These are phyloP conservation scores for Drosophila trichaetosa DNA, from an alignment of 2,888 invertebrate genomes.

Conservation along the genomic window DNA sequence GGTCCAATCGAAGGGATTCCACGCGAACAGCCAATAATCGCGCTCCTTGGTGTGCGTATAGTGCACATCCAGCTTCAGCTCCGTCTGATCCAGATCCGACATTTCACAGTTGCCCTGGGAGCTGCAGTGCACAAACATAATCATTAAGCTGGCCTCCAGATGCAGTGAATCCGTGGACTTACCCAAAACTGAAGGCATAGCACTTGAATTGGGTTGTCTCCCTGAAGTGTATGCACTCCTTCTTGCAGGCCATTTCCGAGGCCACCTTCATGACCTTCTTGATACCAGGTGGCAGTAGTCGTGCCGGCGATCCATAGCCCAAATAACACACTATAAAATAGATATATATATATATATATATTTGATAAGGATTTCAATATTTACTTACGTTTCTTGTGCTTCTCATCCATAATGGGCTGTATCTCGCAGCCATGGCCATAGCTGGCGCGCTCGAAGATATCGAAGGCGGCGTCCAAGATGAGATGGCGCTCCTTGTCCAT, in stretches of 20 bases:
- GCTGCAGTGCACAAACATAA: constrained; percentile 51
- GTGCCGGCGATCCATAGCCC: constrained; percentile 91
- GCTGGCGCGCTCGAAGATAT: constrained; percentile 92
- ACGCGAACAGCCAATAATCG: constrained; percentile 91
- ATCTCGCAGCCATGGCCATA: constrained; percentile 93
- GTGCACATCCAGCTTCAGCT: constrained; percentile 90
- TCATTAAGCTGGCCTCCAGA: not conserved
- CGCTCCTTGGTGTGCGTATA: constrained; percentile 88
- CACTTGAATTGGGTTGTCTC: constrained; percentile 88
- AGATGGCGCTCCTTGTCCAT: constrained; percentile 87
- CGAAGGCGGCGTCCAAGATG: constrained; percentile 88
- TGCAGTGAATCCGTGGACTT: constrained; percentile 36
- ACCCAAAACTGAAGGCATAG: constrained; percentile 91
- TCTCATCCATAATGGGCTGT: constrained; percentile 86
- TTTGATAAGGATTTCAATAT: not conserved
- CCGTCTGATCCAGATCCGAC: constrained; percentile 91
- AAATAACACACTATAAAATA: constrained; percentile 89
- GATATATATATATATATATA: too few relatives aligned
- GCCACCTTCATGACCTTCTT: constrained; percentile 88
- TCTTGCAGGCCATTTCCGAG: constrained; percentile 89
- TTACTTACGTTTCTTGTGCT: constrained; percentile 85
- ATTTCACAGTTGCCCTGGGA: constrained; percentile 87
- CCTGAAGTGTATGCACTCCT: constrained; percentile 87
- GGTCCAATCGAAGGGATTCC: constrained; percentile 91
- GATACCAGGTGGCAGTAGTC: constrained; percentile 88